Evolutionary conservation across 2,888 invertebrate species (phyloP), one percentile per base, ranked within the genome.

Genomic region (Flexamia atlantica): DNA sequence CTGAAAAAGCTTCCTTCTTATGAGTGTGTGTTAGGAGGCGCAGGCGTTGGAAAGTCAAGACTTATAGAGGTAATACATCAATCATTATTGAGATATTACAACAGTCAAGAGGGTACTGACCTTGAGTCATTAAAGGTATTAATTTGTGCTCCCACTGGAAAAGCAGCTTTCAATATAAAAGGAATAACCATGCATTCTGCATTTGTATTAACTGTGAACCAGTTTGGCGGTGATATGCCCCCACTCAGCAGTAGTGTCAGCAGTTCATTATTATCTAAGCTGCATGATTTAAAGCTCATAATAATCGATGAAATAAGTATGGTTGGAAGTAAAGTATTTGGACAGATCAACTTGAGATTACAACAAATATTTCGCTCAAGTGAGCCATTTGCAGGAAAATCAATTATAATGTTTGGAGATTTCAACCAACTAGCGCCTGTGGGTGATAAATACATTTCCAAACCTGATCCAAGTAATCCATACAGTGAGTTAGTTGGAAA

Each of bases 371-470:
- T 84, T 4, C 53, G 53, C 23, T 60, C 23, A 70, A 30, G 12
- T 53, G 23, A 42, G 12, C 53, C n/a, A 3, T 86, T 86, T 82
- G 86, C 80, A 5, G 86, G 84, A 32, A 84, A 82, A 20, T 85
- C 84, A 10, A 46, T 86, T 2, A 46, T 86, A 7, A 32, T 83
- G 23, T 76, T 87, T 46, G 87, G 87, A 5, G 86, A 87, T 68
- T 74, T 87, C 36, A 80, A 86, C n/a, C 87, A 87, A 80, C 70
- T 87, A 28, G 68, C 84, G n/a, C 88, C 88, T 20, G 86, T 88
- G 20, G 81, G 60, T 5, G 87, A 86, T 25, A 36, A 25, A 3
- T 36, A 30, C 46, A 36, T 74, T 2, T 74, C n/a, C 40, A 74
- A 74, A 36, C 53, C 53, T 23, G 25, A 79, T 80, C 12, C 85